Conservation (phyloP, 2,888 invertebrate species). For the Amblyjoppa proteus region DNA sequence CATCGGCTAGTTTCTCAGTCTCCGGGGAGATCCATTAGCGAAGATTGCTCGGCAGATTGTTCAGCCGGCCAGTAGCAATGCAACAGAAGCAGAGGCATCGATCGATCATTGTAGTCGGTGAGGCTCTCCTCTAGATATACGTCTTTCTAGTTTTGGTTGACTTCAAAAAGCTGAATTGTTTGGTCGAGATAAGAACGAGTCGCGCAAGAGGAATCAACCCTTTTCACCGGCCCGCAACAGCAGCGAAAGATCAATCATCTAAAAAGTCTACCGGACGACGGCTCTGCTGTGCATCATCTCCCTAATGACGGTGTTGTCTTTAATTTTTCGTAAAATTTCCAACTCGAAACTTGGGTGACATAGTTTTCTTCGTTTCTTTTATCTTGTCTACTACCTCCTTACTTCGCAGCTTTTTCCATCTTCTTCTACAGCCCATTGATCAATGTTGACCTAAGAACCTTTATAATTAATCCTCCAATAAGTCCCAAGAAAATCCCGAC, state of each 20-base stretch:
- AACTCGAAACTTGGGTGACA: background rate
- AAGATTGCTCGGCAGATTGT: slow-evolving; percentile 42
- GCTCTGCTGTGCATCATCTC: background rate
- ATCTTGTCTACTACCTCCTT: background rate
- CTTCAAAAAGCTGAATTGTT: slow-evolving; percentile 14
- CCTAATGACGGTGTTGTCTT: background rate
- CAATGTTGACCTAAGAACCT: background rate
- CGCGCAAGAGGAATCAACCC: slow-evolving; percentile 2
- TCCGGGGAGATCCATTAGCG: slow-evolving; percentile 36
- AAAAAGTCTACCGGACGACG: background rate
- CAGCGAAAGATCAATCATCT: slow-evolving; percentile 1
- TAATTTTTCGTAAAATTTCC: background rate
- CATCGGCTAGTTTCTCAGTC: slow-evolving; percentile 11
- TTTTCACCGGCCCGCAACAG: background rate
- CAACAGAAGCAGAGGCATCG: slow-evolving; percentile 24
- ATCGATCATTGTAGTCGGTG: slow-evolving; percentile 37
- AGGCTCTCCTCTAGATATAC: background rate
- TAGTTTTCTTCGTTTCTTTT: background rate
- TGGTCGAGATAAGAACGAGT: slow-evolving; percentile 29
- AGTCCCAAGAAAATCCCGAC: too few species aligned
- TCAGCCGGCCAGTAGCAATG: slow-evolving; percentile 20
- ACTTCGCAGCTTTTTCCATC: background rate
- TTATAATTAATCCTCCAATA: background rate
- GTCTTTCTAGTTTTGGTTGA: slow-evolving; percentile 24
- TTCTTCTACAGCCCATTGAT: background rate